phyloP scores from a whole-genome alignment of 2,797 vertebrate species.

The Petrocephalus sullivani region DNA sequence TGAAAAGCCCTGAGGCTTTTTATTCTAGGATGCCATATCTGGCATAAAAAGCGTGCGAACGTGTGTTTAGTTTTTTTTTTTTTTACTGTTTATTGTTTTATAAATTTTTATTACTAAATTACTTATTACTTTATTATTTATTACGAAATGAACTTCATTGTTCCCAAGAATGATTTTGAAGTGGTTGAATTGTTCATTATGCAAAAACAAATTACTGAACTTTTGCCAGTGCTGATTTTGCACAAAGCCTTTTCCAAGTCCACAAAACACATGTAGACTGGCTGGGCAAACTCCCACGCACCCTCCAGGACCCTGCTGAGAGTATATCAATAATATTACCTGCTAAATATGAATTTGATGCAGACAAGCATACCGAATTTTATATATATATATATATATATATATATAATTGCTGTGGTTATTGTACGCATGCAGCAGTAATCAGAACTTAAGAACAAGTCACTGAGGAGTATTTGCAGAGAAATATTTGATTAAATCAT shows the following conservation, averaged over 20 bases:
- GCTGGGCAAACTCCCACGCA: too few species aligned
- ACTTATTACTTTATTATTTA: too few species aligned
- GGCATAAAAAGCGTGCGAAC: not conserved
- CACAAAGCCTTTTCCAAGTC: not conserved
- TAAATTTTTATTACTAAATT: not conserved
- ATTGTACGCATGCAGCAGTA: not conserved
- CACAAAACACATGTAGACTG: too few species aligned
- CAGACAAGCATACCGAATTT: not conserved
- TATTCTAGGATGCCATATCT: not conserved
- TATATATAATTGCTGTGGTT: not conserved
- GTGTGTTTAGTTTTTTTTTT: not conserved
- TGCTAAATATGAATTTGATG: not conserved
- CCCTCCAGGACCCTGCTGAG: too few species aligned
- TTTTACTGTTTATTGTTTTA: not conserved
- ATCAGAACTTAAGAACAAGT: not conserved
- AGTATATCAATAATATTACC: not conserved
- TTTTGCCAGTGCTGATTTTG: not conserved
- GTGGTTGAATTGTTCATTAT: not conserved
- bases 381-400: too few species aligned
- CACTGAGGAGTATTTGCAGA: not conserved
- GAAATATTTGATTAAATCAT: constrained; percentile 1
- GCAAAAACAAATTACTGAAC: not conserved
- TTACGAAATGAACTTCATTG: not conserved
- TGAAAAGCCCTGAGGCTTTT: not conserved
- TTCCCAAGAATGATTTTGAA: not conserved